These are phyloP conservation scores for Harpegnathos saltator DNA, from an alignment of 1,140 invertebrate genomes.

Conservation along the genomic window DNA sequence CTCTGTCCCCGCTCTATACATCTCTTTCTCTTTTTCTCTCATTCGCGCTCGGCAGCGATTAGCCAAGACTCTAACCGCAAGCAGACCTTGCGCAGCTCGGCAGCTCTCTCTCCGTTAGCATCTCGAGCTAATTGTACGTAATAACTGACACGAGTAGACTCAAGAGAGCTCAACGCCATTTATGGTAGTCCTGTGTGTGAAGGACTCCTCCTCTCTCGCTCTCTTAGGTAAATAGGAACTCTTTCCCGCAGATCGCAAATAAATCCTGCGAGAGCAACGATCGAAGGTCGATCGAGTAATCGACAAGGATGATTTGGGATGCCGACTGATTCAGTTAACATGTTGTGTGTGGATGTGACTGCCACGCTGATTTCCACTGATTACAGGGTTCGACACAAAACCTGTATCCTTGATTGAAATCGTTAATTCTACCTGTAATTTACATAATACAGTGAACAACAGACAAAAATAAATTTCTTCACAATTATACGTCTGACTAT, in stretches of 20 bases:
- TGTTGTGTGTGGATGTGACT: too few relatives aligned
- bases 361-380: too few relatives aligned
- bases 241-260: slow-evolving; percentile 26
- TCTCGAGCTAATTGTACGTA: slow-evolving; percentile 78
- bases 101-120: slow-evolving; percentile 75
- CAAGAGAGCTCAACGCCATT: slow-evolving; percentile 75
- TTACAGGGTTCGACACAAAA: too few relatives aligned
- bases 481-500: too few relatives aligned
- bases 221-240: slow-evolving; percentile 27
- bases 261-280: neutral
- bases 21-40: slow-evolving; percentile 26
- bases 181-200: slow-evolving; percentile 70
- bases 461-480: too few relatives aligned
- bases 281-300: slow-evolving; percentile 1
- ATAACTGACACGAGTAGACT: slow-evolving; percentile 74
- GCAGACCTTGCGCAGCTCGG: slow-evolving; percentile 79
- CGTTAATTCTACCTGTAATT: too few relatives aligned
- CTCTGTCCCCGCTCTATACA: neutral
- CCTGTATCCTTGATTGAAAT: too few relatives aligned
- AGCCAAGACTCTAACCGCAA: slow-evolving; percentile 78
- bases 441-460: too few relatives aligned
- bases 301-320: neutral
- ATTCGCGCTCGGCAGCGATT: slow-evolving; percentile 73
- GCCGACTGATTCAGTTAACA: neutral
- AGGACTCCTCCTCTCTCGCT: slow-evolving; percentile 57